Percentiles rank a stretch among this genome's conserved stretches.
Conservation (phyloP, 2,797 vertebrate genomes). For the Xenentodon cancila region DNA sequence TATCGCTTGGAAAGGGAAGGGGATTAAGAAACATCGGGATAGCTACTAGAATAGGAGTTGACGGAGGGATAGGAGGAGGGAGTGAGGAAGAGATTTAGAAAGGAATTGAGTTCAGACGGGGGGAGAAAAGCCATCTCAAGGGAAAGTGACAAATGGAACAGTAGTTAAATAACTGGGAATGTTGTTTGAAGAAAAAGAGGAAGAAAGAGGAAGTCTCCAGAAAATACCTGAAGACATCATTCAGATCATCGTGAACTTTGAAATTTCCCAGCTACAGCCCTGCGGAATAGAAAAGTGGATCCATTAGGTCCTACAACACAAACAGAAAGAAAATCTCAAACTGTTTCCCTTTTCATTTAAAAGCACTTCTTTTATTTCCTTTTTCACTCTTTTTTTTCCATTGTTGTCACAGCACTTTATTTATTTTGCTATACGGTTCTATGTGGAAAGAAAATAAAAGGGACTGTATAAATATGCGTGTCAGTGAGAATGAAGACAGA, state of each 20-base stretch:
- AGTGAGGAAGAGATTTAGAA: conserved; percentile 26
- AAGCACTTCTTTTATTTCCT: too few relatives aligned
- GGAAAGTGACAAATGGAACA: conserved; percentile 40
- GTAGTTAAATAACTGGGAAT: conserved; percentile 6
- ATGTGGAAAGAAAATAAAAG: not conserved
- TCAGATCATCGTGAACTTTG: conserved; percentile 32
- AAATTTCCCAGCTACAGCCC: conserved; percentile 24
- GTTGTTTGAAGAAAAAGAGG: conserved; percentile 10
- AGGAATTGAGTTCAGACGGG: conserved; percentile 49
- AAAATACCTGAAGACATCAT: conserved; percentile 8
- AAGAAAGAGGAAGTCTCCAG: not conserved
- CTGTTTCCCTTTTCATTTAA: too few relatives aligned
- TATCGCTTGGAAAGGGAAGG: conserved; percentile 51
- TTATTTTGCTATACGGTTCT: not conserved
- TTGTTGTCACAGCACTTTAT: too few relatives aligned
- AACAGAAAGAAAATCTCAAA: not conserved
- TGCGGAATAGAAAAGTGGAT: too few relatives aligned
- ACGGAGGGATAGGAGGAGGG: conserved; percentile 49
- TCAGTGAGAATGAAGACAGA: not conserved
- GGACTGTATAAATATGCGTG: too few relatives aligned
- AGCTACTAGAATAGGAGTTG: conserved; percentile 57
- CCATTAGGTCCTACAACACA: not conserved
- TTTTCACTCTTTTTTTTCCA: too few relatives aligned
- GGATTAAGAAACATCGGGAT: conserved; percentile 60
- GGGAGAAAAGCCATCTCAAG: conserved; percentile 19